Percentiles rank a stretch among this genome's conserved stretches.
Evolutionary conservation across 2,888 invertebrate genomes (phyloP).

Genomic region (Fragum whitleyi): DNA sequence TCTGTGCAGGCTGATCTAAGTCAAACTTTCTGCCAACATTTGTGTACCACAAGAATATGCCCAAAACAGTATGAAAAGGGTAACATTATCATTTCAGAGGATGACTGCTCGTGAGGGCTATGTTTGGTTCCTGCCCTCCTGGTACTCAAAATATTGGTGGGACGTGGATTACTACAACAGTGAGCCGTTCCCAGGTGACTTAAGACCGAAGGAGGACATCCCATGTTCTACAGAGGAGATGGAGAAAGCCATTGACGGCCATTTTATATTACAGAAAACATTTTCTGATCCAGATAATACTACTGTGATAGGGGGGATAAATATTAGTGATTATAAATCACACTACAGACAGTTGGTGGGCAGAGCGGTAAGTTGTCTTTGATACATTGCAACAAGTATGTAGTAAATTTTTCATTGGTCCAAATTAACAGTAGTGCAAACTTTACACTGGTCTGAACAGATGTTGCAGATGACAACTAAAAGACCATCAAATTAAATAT

Average conservation of each 20-base stretch:
- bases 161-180: conserved; percentile 87
- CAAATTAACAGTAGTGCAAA: background rate
- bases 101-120: conserved; percentile 88
- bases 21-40: too few relatives aligned
- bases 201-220: conserved; percentile 85
- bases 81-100: conserved; percentile 79
- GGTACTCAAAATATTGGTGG: conserved; percentile 88
- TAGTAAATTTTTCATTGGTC: background rate
- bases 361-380: conserved; percentile 68
- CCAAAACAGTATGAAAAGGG: too few relatives aligned
- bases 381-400: background rate
- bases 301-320: conserved; percentile 88
- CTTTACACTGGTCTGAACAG: background rate
- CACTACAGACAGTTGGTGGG: conserved; percentile 72
- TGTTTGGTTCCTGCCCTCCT: conserved; percentile 94
- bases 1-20: too few relatives aligned
- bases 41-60: too few relatives aligned
- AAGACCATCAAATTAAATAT: background rate
- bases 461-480: background rate
- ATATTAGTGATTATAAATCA: conserved; percentile 88
- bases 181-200: conserved; percentile 63
- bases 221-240: conserved; percentile 88
- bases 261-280: conserved; percentile 90
- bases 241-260: conserved; percentile 89
- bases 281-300: conserved; percentile 88